Evolutionary conservation across 2,113 vertebrate species (phyloP), one percentile per base, ranked within the genome.

Genomic region (Syrrhaptes paradoxus): DNA sequence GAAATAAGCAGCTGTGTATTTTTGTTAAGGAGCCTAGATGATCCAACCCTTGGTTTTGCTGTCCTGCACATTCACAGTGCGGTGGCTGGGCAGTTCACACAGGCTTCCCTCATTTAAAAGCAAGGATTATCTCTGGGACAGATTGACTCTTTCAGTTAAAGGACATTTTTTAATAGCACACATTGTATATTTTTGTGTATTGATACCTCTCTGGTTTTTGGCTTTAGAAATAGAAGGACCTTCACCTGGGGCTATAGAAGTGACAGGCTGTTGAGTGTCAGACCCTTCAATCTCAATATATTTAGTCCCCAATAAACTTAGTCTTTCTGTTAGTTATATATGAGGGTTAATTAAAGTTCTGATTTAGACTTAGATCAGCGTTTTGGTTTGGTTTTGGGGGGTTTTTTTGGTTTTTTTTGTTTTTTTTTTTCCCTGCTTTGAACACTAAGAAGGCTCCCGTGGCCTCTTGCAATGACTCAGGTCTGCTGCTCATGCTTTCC

Each of bases 401-500:
- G 38, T 41, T 10, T 11, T 41, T 41, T 11, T 10, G 38, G 38
- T 41, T 41, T 41, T 13, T 41, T 41, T 41, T 7, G 36, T 36
- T 36, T 38, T 0, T 63, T 79, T 85, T 61, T 67, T 22, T 11
- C 46, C 49, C 54, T 68, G 65, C 66, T 76, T 45, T 51, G 46
- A 79, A 52, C 45, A 45, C 26, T 31, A 38, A 17, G 61, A 61
- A 61, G 63, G 41, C 34, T 93, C 55, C 65, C 4, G 6, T 57
- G 43, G 71, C 77, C 67, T 72, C 68, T 74, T 55, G 86, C 76
- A 90, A 13, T 71, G 85, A 93, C 81, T 95, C 85, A 65, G 65
- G 86, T 90, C 92, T 90, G 88, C 92, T 86, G 92, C 83, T 95
- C 46, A 13, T 2, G 18, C 82, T 86, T 85, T 73, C 90, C 94